Percentiles rank a stretch among this genome's conserved stretches.
phyloP scores from a whole-genome alignment of 2,113 vertebrate species.

The Cyprinodon tularosa region DNA sequence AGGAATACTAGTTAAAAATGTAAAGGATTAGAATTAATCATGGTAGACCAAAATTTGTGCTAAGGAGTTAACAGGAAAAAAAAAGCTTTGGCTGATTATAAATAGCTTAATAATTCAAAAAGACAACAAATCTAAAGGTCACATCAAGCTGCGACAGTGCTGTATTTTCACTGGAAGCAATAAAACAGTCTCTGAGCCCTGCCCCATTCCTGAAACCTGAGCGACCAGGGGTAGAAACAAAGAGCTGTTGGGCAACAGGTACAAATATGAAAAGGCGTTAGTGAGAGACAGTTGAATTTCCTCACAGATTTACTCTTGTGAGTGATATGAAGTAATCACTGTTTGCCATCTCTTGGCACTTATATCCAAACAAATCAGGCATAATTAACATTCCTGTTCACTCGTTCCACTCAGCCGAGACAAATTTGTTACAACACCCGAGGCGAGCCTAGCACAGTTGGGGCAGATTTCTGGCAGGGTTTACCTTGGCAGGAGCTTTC shows the following conservation, averaged over 20 bases:
- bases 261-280: conserved; percentile 21
- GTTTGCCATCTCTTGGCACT: conserved; percentile 17
- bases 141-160: background rate
- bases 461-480: conserved; percentile 28
- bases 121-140: conserved; percentile 29
- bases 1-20: background rate
- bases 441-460: conserved; percentile 41
- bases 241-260: conserved; percentile 47
- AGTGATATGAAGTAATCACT: conserved; percentile 21
- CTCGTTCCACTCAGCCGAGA: conserved; percentile 40
- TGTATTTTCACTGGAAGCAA: conserved; percentile 26
- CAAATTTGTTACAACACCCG: conserved; percentile 34
- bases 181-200: conserved; percentile 29
- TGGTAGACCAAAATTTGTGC: background rate
- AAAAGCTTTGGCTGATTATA: background rate
- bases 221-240: conserved; percentile 45
- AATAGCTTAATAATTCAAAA: background rate
- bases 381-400: conserved; percentile 50
- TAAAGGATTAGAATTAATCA: background rate
- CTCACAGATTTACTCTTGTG: conserved; percentile 2
- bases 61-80: background rate
- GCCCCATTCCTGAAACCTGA: conserved; percentile 47
- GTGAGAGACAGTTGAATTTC: conserved; percentile 12
- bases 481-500: conserved; percentile 89
- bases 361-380: conserved; percentile 27